Base-by-base conservation (phyloP, 2,888 invertebrate genomes). In the Thumatha senex region DNA sequence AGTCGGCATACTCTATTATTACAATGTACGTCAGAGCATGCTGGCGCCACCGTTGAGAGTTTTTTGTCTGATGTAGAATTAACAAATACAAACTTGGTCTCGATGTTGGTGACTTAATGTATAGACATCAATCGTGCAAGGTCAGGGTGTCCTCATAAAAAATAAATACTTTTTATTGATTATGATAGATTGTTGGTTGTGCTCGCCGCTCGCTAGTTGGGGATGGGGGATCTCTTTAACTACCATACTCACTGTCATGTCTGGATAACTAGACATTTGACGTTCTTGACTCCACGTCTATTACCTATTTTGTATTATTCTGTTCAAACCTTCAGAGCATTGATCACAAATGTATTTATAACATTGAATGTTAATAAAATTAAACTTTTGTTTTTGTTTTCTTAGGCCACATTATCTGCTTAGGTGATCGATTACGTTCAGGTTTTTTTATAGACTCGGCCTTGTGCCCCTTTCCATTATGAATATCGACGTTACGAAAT, bases 141-240 rank as follows among this genome's bases (percentile, higher is more conserved):
- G 67, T 61, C 48, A 52, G 48, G 48, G 43, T 48, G 64, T 63
- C 63, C 61, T 58, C 40, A 46, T 50, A 56, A 65, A 56, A 65
- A 49, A 47, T 48, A 53, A 52, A 61, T 30, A 31, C 14, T 12
- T 49, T 14, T 56, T 67, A 67, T 63, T 68, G 63, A 63, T 61
- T 51, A 56, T 38, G 40, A 24, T 24, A 24, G 18, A 24, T 4
- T 24, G 18, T 4, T 24, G 18, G 18, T 24, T 24, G 18, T 24
- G 18, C 18, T 24, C 18, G 18, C 18, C 18, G n/a, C n/a, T n/a
- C n/a, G n/a, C n/a, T n/a, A n/a, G n/a, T n/a, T n/a, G n/a, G n/a
- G n/a, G n/a, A n/a, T n/a, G n/a, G n/a, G n/a, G n/a, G n/a, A 24
- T 24, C 18, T 24, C 18, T 5, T 4, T 24, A 5, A 4, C 18